A percentile compares a stretch with the other conserved stretches of the same genome.
Evolutionary conservation across 2,888 invertebrate species (phyloP).

Genomic region (Platypus cylindrus): DNA sequence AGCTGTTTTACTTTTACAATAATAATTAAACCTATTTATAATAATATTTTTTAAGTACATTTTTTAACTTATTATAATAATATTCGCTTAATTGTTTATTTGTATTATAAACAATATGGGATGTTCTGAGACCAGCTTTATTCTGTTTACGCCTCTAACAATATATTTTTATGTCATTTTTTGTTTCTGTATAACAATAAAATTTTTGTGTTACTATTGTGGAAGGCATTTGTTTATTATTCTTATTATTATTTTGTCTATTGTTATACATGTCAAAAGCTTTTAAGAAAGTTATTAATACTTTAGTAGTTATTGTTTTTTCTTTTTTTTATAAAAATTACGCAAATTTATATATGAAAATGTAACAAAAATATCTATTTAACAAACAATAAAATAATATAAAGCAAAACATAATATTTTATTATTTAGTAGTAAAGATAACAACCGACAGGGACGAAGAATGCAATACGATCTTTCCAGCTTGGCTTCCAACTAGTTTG

Average conservation of each 20-base stretch:
- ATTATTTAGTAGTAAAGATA: conserved; percentile 4
- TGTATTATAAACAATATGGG: conserved; percentile 12
- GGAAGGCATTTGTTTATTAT: too few species aligned
- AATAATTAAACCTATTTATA: background rate
- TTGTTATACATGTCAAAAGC: conserved; percentile 8
- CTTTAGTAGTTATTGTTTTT: conserved; percentile 9
- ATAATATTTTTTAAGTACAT: background rate
- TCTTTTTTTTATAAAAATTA: conserved; percentile 10
- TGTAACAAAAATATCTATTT: conserved; percentile 10
- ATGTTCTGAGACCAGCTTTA: conserved; percentile 14
- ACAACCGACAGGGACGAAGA: too few species aligned
- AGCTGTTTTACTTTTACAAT: conserved; percentile 9
- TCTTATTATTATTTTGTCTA: too few species aligned
- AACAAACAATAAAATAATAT: conserved; percentile 1
- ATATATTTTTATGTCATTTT: too few species aligned
- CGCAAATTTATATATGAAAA: conserved; percentile 8
- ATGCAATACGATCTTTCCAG: too few species aligned
- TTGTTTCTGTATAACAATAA: conserved; percentile 11
- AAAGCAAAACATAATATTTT: conserved; percentile 5
- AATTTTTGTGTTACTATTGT: too few species aligned
- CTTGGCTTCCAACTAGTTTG: too few species aligned
- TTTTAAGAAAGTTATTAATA: conserved; percentile 10
- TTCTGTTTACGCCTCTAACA: conserved; percentile 11
- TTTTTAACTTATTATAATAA: conserved; percentile 7
- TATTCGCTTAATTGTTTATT: conserved; percentile 15